Percentiles rank a stretch among this genome's conserved stretches.
Evolutionary conservation across 2,888 invertebrate species (phyloP).

Genomic region (Caenorhabditis macrosperma): DNA sequence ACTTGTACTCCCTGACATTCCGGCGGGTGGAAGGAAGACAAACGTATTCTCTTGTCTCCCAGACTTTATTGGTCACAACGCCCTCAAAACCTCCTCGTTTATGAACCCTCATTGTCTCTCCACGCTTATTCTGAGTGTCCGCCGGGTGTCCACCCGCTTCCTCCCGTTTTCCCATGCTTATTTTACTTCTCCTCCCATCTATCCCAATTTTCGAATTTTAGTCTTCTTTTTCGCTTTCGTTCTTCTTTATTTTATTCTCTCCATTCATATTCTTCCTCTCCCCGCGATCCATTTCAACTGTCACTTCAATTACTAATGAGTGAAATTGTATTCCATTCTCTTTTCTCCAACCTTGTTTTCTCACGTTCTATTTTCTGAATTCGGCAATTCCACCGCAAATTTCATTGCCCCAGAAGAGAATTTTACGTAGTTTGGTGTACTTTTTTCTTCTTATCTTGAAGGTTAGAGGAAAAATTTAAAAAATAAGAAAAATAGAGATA

Average conservation of each 20-base stretch:
- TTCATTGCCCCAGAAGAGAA: too few species aligned
- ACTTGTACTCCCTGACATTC: background rate
- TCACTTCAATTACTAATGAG: constrained; percentile 29
- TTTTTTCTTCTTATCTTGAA: too few species aligned
- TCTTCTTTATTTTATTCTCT: background rate
- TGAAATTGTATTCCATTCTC: constrained; percentile 9
- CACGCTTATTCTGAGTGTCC: background rate
- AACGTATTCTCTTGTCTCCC: background rate
- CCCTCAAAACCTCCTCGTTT: background rate
- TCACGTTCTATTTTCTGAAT: background rate
- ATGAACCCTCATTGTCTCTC: background rate
- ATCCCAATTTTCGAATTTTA: background rate
- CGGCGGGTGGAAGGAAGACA: background rate
- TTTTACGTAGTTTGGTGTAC: too few species aligned
- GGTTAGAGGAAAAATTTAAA: too few species aligned
- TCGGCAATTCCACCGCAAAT: too few species aligned
- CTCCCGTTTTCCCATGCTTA: background rate
- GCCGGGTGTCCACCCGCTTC: background rate
- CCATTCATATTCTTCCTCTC: constrained; percentile 14
- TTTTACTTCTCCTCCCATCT: background rate
- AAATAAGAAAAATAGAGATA: too few species aligned
- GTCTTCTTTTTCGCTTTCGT: background rate
- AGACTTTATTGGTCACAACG: background rate
- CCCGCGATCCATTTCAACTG: constrained; percentile 19
- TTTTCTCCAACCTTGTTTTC: background rate